These are phyloP conservation scores for Pachyuromys duprasi DNA, from an alignment of 2,797 vertebrate species.

Conservation along the genomic window DNA sequence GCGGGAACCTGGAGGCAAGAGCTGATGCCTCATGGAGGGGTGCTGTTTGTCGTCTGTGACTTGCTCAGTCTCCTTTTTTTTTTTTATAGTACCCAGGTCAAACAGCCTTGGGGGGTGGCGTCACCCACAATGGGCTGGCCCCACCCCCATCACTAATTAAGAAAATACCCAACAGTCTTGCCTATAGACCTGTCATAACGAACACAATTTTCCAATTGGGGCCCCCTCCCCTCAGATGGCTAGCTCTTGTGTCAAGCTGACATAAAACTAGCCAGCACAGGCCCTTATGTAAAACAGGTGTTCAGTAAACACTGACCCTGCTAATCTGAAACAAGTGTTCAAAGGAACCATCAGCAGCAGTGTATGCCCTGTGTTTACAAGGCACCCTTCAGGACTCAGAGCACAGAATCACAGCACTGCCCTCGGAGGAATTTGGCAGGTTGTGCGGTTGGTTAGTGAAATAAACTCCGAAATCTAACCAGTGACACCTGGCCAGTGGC, in stretches of 20 bases:
- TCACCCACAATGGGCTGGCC: not conserved
- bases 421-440: not conserved
- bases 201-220: not conserved
- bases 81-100: not conserved
- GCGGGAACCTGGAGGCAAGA: not conserved
- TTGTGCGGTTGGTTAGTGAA: not conserved
- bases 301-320: not conserved
- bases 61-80: not conserved
- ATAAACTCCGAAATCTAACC: not conserved
- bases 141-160: not conserved
- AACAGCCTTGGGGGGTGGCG: not conserved
- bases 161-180: not conserved
- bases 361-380: not conserved
- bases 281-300: not conserved
- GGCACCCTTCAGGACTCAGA: not conserved
- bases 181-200: not conserved
- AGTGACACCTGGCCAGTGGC: fast-evolving
- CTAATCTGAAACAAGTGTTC: not conserved
- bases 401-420: fast-evolving
- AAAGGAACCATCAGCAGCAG: fast-evolving
- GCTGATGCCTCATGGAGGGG: not conserved
- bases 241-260: not conserved
- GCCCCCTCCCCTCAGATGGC: too few relatives aligned
- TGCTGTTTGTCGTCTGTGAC: not conserved
- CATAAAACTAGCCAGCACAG: not conserved